These are phyloP conservation scores for Chalcosyrphus nemorum DNA, from an alignment of 2,888 invertebrate genomes.

Conservation along the genomic window DNA sequence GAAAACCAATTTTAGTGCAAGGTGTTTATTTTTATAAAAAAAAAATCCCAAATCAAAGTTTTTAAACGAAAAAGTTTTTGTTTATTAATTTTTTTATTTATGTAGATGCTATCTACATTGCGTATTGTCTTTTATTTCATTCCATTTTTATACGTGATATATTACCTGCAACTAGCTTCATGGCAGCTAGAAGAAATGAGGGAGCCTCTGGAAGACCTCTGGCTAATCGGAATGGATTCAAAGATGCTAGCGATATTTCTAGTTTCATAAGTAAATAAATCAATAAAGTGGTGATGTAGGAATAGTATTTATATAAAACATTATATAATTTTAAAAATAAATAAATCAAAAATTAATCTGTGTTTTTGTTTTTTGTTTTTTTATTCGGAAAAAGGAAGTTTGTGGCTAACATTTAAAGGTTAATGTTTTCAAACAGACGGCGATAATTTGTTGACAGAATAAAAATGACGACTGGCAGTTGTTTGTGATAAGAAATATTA, in stretches of 20 bases:
- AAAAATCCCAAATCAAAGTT: no score
- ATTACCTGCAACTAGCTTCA: not conserved
- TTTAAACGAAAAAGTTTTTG: not conserved
- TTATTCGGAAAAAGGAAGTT: no score
- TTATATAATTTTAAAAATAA: no score
- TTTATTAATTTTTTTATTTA: not conserved
- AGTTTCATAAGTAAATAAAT: not conserved
- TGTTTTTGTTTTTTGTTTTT: no score
- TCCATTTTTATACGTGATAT: slow-evolving; percentile 4
- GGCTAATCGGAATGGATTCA: not conserved
- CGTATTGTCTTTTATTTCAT: slow-evolving; percentile 11
- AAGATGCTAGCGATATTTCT: not conserved
- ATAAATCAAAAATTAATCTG: no score
- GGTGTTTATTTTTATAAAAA: not conserved
- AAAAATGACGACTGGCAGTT: no score
- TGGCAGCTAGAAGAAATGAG: not conserved
- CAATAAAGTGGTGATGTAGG: not conserved
- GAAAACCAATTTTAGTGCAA: not conserved
- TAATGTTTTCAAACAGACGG: no score
- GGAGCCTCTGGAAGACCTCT: not conserved
- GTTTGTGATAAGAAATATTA: no score
- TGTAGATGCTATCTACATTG: slow-evolving; percentile 5
- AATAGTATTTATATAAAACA: no score
- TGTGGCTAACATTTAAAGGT: no score
- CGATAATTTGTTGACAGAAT: no score